Evolutionary conservation across 2,888 invertebrate species (phyloP).

Genomic region (Prenolepis imparis): DNA sequence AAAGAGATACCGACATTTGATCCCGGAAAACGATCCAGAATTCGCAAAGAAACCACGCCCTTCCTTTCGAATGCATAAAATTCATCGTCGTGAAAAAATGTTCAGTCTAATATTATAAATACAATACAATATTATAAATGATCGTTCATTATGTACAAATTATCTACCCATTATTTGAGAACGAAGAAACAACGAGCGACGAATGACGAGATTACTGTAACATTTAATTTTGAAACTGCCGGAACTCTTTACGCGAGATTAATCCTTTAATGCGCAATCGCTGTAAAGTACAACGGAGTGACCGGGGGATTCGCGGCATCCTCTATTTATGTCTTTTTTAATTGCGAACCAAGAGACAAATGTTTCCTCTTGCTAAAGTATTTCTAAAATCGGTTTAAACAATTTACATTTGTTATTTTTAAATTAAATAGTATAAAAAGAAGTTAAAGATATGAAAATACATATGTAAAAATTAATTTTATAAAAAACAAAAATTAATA

Average conservation of each 20-base stretch:
- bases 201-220: slow-evolving; percentile 9
- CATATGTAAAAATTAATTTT: neutral
- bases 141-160: slow-evolving; percentile 20
- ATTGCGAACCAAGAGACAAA: neutral
- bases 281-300: slow-evolving; percentile 8
- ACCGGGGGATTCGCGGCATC: neutral
- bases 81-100: slow-evolving; percentile 16
- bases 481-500: neutral
- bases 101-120: neutral
- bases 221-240: slow-evolving; percentile 25
- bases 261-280: slow-evolving; percentile 39
- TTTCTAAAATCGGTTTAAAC: neutral
- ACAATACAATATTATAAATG: slow-evolving; percentile 34
- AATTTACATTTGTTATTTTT: neutral
- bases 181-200: neutral
- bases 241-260: slow-evolving; percentile 36
- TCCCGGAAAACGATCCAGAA: slow-evolving; percentile 28
- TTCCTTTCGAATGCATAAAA: slow-evolving; percentile 13
- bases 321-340: neutral
- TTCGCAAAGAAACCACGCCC: neutral
- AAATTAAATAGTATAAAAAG: neutral
- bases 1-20: slow-evolving; percentile 28
- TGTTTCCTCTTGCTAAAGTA: neutral
- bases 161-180: neutral
- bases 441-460: neutral